Conservation (phyloP, 2,888 invertebrate genomes). For the Oxystoma pomonae region DNA sequence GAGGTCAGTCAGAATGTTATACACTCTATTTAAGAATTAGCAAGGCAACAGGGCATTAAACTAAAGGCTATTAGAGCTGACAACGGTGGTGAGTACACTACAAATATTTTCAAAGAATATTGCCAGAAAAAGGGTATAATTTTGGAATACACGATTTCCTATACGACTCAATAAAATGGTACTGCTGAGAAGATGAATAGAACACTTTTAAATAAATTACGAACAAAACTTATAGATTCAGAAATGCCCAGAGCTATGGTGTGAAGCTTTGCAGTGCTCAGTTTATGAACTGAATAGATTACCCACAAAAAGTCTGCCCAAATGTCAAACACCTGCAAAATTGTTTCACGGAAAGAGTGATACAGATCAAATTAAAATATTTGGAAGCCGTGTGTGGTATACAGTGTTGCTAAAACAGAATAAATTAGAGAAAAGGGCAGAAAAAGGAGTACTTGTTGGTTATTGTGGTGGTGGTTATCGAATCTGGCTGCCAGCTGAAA, state of each 20-base stretch:
- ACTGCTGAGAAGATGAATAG: slow-evolving; percentile 2
- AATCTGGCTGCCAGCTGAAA: no score
- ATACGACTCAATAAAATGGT: background rate
- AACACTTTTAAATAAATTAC: background rate
- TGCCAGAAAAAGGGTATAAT: no score
- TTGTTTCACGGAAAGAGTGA: background rate
- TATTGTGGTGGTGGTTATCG: background rate
- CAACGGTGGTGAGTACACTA: no score
- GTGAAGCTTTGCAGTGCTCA: slow-evolving; percentile 4
- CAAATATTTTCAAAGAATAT: no score
- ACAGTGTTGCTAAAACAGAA: slow-evolving; percentile 3
- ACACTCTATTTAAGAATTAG: no score
- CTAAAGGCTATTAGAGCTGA: no score
- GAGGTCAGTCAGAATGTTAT: no score
- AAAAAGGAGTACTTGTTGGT: background rate
- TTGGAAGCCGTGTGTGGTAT: slow-evolving; percentile 1
- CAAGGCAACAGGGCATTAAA: no score
- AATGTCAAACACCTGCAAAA: slow-evolving; percentile 3
- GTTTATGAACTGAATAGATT: slow-evolving; percentile 2
- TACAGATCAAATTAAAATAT: background rate
- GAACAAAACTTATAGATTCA: slow-evolving; percentile 2
- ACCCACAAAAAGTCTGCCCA: background rate
- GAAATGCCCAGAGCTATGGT: no score
- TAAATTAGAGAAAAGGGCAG: background rate
- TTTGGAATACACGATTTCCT: background rate